A percentile compares a stretch with the other conserved stretches of the same genome.
Evolutionary conservation across 2,113 vertebrate genomes (phyloP).

Genomic region (Cavia porcellus): DNA sequence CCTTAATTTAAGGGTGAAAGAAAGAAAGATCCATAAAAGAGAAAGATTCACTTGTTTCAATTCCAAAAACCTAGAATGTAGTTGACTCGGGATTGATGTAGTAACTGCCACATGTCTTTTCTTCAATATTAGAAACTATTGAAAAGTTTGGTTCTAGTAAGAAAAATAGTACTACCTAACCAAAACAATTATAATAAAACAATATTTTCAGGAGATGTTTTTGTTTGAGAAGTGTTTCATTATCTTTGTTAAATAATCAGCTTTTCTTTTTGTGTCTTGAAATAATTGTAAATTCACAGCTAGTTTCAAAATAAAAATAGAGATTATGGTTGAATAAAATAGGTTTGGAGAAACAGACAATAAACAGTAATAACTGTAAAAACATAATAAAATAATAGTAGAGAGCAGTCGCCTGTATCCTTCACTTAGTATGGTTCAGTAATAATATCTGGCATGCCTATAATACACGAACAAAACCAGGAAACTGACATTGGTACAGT

Average conservation of each 20-base stretch:
- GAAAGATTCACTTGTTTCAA: not conserved
- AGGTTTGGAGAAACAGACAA: too few species aligned
- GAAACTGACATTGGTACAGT: not conserved
- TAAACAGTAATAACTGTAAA: too few species aligned
- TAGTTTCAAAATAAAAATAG: not conserved
- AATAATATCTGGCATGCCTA: not conserved
- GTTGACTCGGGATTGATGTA: not conserved
- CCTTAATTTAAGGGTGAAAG: not conserved
- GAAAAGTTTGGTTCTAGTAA: conserved; percentile 20
- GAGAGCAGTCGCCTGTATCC: not conserved
- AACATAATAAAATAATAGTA: not conserved
- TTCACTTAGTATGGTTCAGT: not conserved
- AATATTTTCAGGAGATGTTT: not conserved
- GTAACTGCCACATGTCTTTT: not conserved
- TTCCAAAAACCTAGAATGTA: not conserved
- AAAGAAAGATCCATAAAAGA: not conserved
- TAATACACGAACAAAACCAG: not conserved
- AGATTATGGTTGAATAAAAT: too few species aligned
- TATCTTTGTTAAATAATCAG: not conserved
- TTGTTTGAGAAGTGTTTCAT: not conserved
- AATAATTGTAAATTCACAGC: not conserved
- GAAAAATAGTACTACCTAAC: not conserved
- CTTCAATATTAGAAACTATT: not conserved
- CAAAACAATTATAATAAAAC: not conserved
- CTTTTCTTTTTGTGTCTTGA: not conserved